A percentile compares a stretch with the other conserved stretches of the same genome.
phyloP scores from a whole-genome alignment of 2,113 vertebrate genomes.

The Gila orcuttii region DNA sequence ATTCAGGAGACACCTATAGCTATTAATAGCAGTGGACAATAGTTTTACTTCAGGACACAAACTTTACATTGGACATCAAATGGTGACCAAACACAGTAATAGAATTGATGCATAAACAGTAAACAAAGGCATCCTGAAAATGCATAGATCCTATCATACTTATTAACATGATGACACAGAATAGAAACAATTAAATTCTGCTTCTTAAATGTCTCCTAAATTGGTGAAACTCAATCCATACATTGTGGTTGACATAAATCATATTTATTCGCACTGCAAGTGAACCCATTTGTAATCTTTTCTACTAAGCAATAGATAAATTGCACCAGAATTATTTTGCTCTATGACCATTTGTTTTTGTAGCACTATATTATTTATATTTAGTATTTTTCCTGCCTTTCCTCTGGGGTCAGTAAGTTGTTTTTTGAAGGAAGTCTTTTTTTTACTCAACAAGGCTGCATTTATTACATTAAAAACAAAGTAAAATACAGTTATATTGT shows the following conservation, averaged over 20 bases:
- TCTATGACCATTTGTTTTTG: not conserved
- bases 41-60: conserved; percentile 7
- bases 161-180: not conserved
- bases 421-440: not conserved
- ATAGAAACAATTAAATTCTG: not conserved
- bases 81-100: not conserved
- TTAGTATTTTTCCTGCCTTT: not conserved
- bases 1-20: not conserved
- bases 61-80: not conserved
- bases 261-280: not conserved
- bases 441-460: not conserved
- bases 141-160: not conserved
- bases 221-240: not conserved
- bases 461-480: not conserved
- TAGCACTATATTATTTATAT: not conserved
- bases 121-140: not conserved
- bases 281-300: not conserved
- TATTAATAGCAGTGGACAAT: not conserved
- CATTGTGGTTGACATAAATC: not conserved
- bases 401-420: not conserved
- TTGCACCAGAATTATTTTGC: not conserved
- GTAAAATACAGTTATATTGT: not conserved
- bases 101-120: too few species aligned
- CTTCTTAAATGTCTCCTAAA: not conserved
- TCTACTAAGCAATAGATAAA: not conserved